Percentiles rank a stretch among this genome's conserved stretches.
phyloP scores from a whole-genome alignment of 2,888 invertebrate genomes.

The Helleia helle region DNA sequence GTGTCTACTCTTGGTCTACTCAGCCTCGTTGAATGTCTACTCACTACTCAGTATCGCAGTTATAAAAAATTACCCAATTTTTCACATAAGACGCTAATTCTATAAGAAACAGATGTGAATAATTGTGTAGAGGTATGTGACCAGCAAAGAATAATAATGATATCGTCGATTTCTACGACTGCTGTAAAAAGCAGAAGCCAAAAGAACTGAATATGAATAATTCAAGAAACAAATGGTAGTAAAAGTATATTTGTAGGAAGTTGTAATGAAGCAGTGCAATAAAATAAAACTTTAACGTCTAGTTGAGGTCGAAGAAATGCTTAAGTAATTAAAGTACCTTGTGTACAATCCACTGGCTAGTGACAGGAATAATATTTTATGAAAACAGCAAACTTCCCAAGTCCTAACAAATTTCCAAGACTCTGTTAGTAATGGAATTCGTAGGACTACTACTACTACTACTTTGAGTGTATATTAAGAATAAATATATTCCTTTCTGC shows the following conservation, averaged over 20 bases:
- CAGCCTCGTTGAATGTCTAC: too few relatives aligned
- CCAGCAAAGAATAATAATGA: too few relatives aligned
- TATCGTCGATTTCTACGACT: too few relatives aligned
- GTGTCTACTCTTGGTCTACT: too few relatives aligned
- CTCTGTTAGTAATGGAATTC: background rate
- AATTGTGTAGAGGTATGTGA: too few relatives aligned
- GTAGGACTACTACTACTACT: too few relatives aligned
- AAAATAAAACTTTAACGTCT: slow-evolving; percentile 3
- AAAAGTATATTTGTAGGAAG: slow-evolving; percentile 5
- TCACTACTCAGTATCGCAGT: too few relatives aligned
- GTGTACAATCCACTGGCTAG: slow-evolving; percentile 1
- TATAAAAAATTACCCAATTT: too few relatives aligned
- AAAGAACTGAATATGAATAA: slow-evolving; percentile 1
- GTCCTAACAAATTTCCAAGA: background rate
- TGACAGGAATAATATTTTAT: slow-evolving; percentile 8
- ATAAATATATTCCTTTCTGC: too few relatives aligned
- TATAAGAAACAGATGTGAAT: too few relatives aligned
- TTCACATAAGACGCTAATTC: too few relatives aligned
- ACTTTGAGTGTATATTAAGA: too few relatives aligned
- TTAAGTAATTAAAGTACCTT: slow-evolving; percentile 8
- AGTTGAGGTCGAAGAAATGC: slow-evolving; percentile 2
- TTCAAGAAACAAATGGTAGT: slow-evolving; percentile 2
- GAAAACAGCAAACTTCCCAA: background rate
- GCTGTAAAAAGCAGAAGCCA: background rate
- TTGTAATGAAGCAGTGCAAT: slow-evolving; percentile 7